Percentiles rank a stretch among this genome's conserved stretches.
Evolutionary conservation across 2,113 vertebrate species (phyloP).

Genomic region (Clarias gariepinus): DNA sequence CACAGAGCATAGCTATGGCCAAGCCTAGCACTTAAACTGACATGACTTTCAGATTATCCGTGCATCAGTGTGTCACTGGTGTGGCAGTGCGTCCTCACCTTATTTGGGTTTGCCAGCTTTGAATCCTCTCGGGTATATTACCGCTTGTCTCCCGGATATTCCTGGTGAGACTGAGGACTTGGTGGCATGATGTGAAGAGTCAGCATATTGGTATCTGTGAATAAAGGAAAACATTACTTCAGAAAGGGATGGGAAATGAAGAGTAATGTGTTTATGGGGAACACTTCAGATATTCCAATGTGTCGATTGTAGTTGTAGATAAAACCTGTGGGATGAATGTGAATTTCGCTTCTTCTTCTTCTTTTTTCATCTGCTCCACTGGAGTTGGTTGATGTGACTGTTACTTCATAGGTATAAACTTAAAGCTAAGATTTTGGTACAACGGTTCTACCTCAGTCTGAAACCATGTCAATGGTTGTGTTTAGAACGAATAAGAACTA

Average conservation of each 20-base stretch:
- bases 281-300: constrained; percentile 61
- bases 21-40: constrained; percentile 27
- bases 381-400: constrained; percentile 74
- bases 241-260: constrained; percentile 61
- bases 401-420: constrained; percentile 71
- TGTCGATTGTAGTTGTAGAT: constrained; percentile 63
- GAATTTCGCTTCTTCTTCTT: constrained; percentile 52
- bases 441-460: constrained; percentile 80
- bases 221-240: constrained; percentile 56
- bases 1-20: constrained; percentile 54
- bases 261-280: constrained; percentile 58
- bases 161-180: constrained; percentile 48
- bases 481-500: constrained; percentile 52
- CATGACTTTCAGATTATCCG: constrained; percentile 51
- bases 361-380: constrained; percentile 62
- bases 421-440: constrained; percentile 72
- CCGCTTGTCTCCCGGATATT: constrained; percentile 44
- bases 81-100: constrained; percentile 57
- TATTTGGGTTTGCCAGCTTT: constrained; percentile 61
- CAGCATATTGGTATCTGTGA: constrained; percentile 60
- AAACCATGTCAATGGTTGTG: constrained; percentile 66
- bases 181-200: constrained; percentile 58
- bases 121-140: constrained; percentile 54
- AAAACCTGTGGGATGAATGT: constrained; percentile 67
- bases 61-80: constrained; percentile 53